A percentile compares a stretch with the other conserved stretches of the same genome.
Evolutionary conservation across 2,888 invertebrate genomes (phyloP).

Genomic region (Argyresthia albistria): DNA sequence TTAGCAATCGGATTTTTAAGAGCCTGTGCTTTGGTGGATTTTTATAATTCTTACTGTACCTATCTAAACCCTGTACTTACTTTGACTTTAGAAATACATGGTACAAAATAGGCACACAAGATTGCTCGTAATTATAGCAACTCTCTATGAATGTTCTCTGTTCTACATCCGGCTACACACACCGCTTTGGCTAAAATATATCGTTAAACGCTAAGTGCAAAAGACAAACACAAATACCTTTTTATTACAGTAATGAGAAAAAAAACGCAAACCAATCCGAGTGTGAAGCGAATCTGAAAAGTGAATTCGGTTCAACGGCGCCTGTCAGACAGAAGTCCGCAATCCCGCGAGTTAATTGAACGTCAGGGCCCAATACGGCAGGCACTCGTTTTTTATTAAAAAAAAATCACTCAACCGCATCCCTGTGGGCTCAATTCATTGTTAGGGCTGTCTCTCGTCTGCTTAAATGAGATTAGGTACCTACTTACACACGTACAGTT

Average conservation of each 20-base stretch:
- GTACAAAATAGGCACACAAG: too few species aligned
- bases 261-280: slow-evolving; percentile 19
- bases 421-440: slow-evolving; percentile 18
- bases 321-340: slow-evolving; percentile 46
- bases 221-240: background rate
- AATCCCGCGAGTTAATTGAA: slow-evolving; percentile 52
- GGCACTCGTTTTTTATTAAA: slow-evolving; percentile 31
- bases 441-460: slow-evolving; percentile 28
- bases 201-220: background rate
- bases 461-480: too few species aligned
- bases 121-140: too few species aligned
- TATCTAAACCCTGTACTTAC: too few species aligned
- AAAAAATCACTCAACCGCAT: slow-evolving; percentile 49
- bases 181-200: too few species aligned
- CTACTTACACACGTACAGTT: too few species aligned
- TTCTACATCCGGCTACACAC: too few species aligned
- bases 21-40: too few species aligned
- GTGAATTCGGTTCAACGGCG: slow-evolving; percentile 42
- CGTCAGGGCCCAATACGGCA: slow-evolving; percentile 61
- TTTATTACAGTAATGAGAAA: background rate
- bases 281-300: slow-evolving; percentile 45
- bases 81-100: too few species aligned
- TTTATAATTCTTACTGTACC: too few species aligned
- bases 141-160: too few species aligned
- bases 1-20: too few species aligned